phyloP scores from a whole-genome alignment of 1,140 invertebrate genomes.

The Pseudomyrmex concolor region DNA sequence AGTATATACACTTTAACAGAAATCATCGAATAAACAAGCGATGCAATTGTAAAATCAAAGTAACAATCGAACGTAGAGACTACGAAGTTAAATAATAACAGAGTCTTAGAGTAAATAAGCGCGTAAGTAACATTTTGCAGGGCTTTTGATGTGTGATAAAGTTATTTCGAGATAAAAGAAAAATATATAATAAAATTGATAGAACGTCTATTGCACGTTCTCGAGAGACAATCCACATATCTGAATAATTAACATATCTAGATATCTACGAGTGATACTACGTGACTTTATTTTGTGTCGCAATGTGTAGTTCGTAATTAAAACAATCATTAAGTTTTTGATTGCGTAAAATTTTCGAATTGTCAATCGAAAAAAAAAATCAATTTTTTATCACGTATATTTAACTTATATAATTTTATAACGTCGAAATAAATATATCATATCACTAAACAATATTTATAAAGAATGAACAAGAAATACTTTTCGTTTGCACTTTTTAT shows the following conservation, averaged over 20 bases:
- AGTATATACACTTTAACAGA: slow-evolving; percentile 26
- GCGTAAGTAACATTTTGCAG: slow-evolving; percentile 47
- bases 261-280: slow-evolving; percentile 26
- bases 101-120: slow-evolving; percentile 38
- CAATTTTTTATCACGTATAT: slow-evolving; percentile 8
- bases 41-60: slow-evolving; percentile 57
- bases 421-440: background rate
- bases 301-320: background rate
- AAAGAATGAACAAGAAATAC: slow-evolving; percentile 10
- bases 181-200: background rate
- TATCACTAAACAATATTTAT: background rate
- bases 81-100: slow-evolving; percentile 39
- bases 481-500: slow-evolving; percentile 8
- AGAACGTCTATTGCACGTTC: slow-evolving; percentile 36
- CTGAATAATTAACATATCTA: slow-evolving; percentile 53
- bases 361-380: slow-evolving; percentile 5
- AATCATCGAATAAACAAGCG: slow-evolving; percentile 33
- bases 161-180: slow-evolving; percentile 34
- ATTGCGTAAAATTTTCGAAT: background rate
- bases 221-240: slow-evolving; percentile 69
- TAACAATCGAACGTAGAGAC: slow-evolving; percentile 43
- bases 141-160: slow-evolving; percentile 69
- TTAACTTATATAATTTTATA: slow-evolving; percentile 50
- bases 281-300: slow-evolving; percentile 19
- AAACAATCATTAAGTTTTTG: background rate